Evolutionary conservation across 2,888 invertebrate genomes (phyloP), one percentile per base, ranked within the genome.

Genomic region (Dicranocentrus wangi): DNA sequence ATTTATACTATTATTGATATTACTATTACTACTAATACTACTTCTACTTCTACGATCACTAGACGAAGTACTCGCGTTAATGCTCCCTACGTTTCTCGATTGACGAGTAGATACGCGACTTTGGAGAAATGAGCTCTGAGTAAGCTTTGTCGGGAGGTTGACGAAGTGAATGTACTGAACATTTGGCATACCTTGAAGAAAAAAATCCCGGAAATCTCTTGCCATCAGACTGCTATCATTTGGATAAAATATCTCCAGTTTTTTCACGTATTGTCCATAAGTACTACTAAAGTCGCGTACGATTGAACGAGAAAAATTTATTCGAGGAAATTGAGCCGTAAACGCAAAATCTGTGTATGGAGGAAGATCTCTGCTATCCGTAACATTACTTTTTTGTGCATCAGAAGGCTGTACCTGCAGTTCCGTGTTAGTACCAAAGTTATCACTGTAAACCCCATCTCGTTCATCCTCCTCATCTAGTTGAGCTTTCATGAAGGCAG

Each of bases 111-210:
- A 25, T 51, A 39, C 58, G 17, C 63, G 60, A 61, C 32, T n/a
- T 47, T 68, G 68, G 17, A 77, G 70, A 39, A 82, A 83, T 55
- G 82, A 73, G 60, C 66, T 60, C 78, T 82, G 77, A 27, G 84
- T 84, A 51, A 84, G 69, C 8, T 32, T 73, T 7, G 72, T 61
- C n/a, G 84, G 84, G 25, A 84, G 75, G 51, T 83, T 83, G 27
- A 84, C 82, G 32, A 84, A 79, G 72, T 84, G 84, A 80, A 84
- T 83, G 27, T 80, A 77, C 61, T 83, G 80, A 61, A 84, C 69
- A 66, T 84, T 84, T 47, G 83, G 83, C 84, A 84, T 84, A 47
- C 82, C 82, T 23, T 39, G 39, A 15, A 84, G 47, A 65, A 83
- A 82, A 72, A 84, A 83, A 1, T 58, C 32, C 23, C 72, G 32